Evolutionary conservation across 2,113 vertebrate species (phyloP).

Genomic region (Coryphaenoides rupestris): DNA sequence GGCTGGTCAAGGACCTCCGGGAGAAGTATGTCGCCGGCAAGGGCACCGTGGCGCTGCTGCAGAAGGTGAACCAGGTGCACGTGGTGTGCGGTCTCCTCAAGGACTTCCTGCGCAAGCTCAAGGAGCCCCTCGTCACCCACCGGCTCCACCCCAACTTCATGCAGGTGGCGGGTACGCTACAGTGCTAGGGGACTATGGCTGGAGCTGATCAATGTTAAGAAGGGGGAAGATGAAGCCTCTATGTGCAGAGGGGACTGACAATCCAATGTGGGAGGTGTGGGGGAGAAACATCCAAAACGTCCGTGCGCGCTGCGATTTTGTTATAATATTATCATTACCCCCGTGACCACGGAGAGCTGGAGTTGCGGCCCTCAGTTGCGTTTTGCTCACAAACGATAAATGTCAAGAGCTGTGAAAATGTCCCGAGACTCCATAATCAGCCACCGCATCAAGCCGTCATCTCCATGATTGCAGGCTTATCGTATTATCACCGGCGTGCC

Average conservation of each 20-base stretch:
- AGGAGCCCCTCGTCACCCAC: conserved; percentile 83
- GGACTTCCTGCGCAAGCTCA: conserved; percentile 81
- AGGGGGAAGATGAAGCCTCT: too few species aligned
- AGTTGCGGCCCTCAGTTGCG: neutral
- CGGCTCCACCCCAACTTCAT: conserved; percentile 77
- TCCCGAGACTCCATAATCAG: neutral
- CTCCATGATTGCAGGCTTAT: conserved; percentile 1
- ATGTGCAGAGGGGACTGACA: too few species aligned
- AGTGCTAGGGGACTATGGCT: too few species aligned
- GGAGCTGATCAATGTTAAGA: neutral
- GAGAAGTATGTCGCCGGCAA: conserved; percentile 66
- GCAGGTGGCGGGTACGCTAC: conserved; percentile 71
- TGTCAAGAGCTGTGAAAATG: neutral
- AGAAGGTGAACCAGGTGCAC: conserved; percentile 73
- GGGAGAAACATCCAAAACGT: too few species aligned
- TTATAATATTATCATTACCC: neutral
- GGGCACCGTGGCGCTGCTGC: conserved; percentile 39
- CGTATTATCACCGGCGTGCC: neutral
- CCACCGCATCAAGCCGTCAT: neutral
- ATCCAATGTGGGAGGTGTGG: too few species aligned
- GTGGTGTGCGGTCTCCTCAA: conserved; percentile 85
- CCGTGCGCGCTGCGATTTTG: neutral
- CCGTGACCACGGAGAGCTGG: neutral
- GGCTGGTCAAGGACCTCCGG: conserved; percentile 76
- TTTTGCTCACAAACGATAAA: neutral